A percentile compares a stretch with the other conserved stretches of the same genome.
Conservation (phyloP, 2,797 vertebrate species). For the Eleutherodactylus coqui region DNA sequence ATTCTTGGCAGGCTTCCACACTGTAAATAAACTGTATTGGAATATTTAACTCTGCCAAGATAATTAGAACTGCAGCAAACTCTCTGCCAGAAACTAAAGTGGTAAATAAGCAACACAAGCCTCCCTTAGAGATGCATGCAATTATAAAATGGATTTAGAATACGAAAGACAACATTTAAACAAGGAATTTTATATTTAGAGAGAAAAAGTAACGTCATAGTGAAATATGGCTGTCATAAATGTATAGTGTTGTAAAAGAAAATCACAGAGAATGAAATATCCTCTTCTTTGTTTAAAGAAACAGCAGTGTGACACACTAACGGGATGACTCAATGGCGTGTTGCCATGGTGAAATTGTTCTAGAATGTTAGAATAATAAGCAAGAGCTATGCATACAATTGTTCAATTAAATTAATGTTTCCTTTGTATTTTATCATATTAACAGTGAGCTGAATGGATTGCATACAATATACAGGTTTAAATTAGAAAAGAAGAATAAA, state of each 20-base stretch:
- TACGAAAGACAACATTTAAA: slow-evolving; percentile 53
- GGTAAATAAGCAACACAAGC: slow-evolving; percentile 52
- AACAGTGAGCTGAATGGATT: neutral
- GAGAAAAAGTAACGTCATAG: neutral
- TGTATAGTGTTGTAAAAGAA: slow-evolving; percentile 11
- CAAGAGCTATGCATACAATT: slow-evolving; percentile 36
- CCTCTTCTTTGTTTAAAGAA: slow-evolving; percentile 18
- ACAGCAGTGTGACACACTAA: slow-evolving; percentile 14
- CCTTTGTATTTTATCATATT: slow-evolving; percentile 3
- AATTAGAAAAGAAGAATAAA: neutral
- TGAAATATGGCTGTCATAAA: slow-evolving; percentile 9
- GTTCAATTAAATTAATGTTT: slow-evolving; percentile 26
- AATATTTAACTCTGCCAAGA: slow-evolving; percentile 62
- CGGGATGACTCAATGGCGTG: slow-evolving; percentile 63
- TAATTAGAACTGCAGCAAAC: slow-evolving; percentile 54
- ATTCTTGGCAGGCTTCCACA: slow-evolving; percentile 62
- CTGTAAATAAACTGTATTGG: slow-evolving; percentile 68
- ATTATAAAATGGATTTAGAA: slow-evolving; percentile 42
- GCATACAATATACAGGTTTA: neutral
- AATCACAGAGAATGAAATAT: slow-evolving; percentile 6
- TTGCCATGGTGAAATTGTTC: slow-evolving; percentile 52
- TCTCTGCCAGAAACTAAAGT: slow-evolving; percentile 53
- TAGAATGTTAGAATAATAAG: slow-evolving; percentile 28
- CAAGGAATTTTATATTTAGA: slow-evolving; percentile 15
- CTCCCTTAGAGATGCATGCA: slow-evolving; percentile 40